phyloP scores from a whole-genome alignment of 2,113 vertebrate genomes.

The Phaetusa simplex region DNA sequence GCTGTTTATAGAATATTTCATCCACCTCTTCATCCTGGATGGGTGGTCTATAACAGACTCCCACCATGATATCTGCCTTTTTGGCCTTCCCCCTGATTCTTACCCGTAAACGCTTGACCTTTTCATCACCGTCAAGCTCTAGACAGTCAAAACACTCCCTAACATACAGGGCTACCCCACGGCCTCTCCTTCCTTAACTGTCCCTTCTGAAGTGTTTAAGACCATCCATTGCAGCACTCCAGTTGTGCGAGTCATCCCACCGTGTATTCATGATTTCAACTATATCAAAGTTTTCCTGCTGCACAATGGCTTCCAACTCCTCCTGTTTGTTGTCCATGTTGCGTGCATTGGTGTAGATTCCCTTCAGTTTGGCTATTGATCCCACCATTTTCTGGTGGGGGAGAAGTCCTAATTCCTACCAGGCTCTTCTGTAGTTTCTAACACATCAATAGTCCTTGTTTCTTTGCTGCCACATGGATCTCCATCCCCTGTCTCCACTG shows the following conservation, averaged over 20 bases:
- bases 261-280: neutral
- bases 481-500: neutral
- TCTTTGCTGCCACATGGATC: neutral
- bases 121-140: neutral
- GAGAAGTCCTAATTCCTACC: neutral
- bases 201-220: neutral
- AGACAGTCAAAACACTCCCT: neutral
- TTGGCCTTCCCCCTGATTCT: neutral
- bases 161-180: neutral
- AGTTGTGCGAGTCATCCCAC: neutral
- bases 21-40: neutral
- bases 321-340: neutral
- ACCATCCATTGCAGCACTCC: neutral
- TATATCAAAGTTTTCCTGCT: neutral
- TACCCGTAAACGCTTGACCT: no score
- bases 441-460: neutral
- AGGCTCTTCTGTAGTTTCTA: neutral
- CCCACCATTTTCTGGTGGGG: rapidly evolving
- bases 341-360: no score
- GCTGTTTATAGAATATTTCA: neutral
- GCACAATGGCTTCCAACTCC: neutral
- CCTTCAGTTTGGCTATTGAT: neutral
- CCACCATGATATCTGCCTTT: neutral
- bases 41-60: neutral
- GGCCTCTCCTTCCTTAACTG: neutral